Evolutionary conservation across 2,113 vertebrate genomes (phyloP), one percentile per base, ranked within the genome.

Genomic region (rabbit (Oryctolagus cuniculus)): DNA sequence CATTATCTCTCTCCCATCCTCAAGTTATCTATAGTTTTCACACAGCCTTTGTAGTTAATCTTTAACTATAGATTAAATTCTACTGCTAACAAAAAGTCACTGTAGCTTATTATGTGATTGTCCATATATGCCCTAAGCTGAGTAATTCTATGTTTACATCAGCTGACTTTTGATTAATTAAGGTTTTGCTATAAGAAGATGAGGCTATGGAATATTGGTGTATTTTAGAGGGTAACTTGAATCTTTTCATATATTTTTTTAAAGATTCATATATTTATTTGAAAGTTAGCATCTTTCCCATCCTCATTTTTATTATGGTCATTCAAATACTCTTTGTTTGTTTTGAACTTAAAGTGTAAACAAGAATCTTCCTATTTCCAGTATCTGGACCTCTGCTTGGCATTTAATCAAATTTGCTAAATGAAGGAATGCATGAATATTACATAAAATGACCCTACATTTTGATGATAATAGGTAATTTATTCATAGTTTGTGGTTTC

Each of bases 321-420:
- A 96, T 88, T 89, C 75, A 97, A 96, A 97, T 97, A 94, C 94
- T 96, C 24, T 67, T 49, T 38, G 4, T 61, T 87, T 34, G 2
- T 38, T 72, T 77, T 74, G 38, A 73, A 19, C 58, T 72, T 82
- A 63, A 38, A 72, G 72, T 66, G 53, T 61, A 82, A 27, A 13
- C 25, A 82, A 44, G 21, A 12, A 27, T 74, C 8, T 6, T 78
- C 63, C 15, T 72, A 16, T 58, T 27, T 83, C 22, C 17, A 81
- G 6, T 24, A 38, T 5, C 16, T 53, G 63, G 19, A 78, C 13
- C 64, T 2, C 2, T 29, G 27, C 22, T 15, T 91, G 49, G 38
- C 9, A 91, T 78, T 74, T 79, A 44, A 89, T 89, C 89, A 53
- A n/a, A 25, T 72, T 70, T 96, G 74, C 6, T 89, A 61, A 93